Evolutionary conservation across 2,113 vertebrate species (phyloP).

Genomic region (Vulpes ferrilata): DNA sequence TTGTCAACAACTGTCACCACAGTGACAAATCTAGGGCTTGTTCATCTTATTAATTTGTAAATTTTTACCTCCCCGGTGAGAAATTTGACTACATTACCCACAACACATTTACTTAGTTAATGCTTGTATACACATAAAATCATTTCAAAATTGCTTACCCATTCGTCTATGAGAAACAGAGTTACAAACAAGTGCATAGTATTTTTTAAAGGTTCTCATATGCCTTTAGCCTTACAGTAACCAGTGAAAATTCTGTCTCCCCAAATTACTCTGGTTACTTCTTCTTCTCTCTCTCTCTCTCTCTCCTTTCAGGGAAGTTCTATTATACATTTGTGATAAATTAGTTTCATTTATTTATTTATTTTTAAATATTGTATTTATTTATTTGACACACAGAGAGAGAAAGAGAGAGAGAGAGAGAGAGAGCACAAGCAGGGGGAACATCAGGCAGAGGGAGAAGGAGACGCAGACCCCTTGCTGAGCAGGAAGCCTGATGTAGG

Average conservation of each 20-base stretch:
- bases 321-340: background rate
- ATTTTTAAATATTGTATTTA: too few relatives aligned
- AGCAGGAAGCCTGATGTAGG: too few relatives aligned
- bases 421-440: too few relatives aligned
- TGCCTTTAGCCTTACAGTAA: background rate
- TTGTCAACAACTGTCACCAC: background rate
- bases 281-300: background rate
- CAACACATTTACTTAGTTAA: background rate
- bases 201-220: background rate
- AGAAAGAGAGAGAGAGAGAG: too few relatives aligned
- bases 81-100: background rate
- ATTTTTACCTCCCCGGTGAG: background rate
- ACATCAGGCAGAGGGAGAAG: too few relatives aligned
- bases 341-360: background rate
- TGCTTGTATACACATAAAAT: background rate
- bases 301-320: background rate
- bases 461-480: too few relatives aligned
- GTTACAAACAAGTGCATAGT: background rate
- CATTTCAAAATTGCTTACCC: background rate
- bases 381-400: too few relatives aligned
- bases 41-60: background rate
- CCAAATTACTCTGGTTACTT: background rate
- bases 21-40: background rate
- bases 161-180: background rate
- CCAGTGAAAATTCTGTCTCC: background rate